Base-by-base conservation (phyloP, 2,888 invertebrate species). In the Stramonita haemastoma region DNA sequence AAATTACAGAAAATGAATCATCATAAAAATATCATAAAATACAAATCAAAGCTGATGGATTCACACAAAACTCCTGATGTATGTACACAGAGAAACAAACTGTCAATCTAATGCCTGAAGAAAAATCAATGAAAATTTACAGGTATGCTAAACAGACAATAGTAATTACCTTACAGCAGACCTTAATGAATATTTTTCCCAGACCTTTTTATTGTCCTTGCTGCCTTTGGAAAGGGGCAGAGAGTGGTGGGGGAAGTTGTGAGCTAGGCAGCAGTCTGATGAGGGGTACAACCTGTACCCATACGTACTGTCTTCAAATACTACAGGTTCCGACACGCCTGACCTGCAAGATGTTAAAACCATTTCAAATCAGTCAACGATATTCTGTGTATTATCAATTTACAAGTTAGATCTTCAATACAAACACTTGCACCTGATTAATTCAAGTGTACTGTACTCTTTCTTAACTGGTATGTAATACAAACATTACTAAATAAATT, bases 251-350 rank as follows among this genome's bases (percentile, higher is more conserved):
- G 85, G 84, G 15, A 85, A 46, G 34, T 85, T 85, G 32, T 89
- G 84, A 6, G 73, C 29, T 29, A 89, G 22, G 70, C 84, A 89
- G 56, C 89, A 89, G 73, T 89, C 89, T 15, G 84, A 29, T 11
- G 34, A 60, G 34, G 83, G 84, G 36, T 70, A 89, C 22, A 84
- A 56, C 26, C 81, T 36, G 73, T 85, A 88, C 22, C 81, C 88
- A 70, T 46, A 73, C 32, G 81, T 83, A 19, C 93, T 93, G 88
- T 94, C 94, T 86, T 93, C 94, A 92, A 94, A 94, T 85, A 94
- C 93, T 83, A 94, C 93, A 26, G 94, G 94, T 87, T 94, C 94
- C 34, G 93, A 93, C 34, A 90, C 91, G 85, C 91, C 91, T 22
- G 91, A 91, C 79, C 92, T 92, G 83, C 32, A 90, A 36, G 46